Conservation (phyloP, 2,113 vertebrate genomes). For the Sorex araneus region DNA sequence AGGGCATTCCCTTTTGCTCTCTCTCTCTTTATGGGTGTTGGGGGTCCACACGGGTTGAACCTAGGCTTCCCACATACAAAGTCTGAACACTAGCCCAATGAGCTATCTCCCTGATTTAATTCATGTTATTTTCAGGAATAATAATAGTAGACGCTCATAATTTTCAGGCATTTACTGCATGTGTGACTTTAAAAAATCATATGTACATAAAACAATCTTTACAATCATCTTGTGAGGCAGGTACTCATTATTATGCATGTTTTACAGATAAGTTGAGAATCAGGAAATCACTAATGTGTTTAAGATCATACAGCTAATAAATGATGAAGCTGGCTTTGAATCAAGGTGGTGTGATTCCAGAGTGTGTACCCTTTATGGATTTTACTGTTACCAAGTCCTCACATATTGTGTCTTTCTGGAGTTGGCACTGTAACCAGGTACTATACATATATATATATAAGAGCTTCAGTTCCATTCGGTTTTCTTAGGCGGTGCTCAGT, state of each 20-base stretch:
- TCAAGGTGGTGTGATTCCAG: not conserved
- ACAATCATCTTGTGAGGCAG: not conserved
- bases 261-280: slow-evolving; percentile 46
- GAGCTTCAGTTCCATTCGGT: not conserved
- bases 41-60: no score
- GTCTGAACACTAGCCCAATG: no score
- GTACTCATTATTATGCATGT: slow-evolving; percentile 38
- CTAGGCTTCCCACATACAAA: no score
- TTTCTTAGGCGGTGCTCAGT: no score
- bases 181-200: not conserved
- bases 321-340: slow-evolving; percentile 16
- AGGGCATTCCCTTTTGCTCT: no score
- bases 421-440: not conserved
- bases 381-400: slow-evolving; percentile 53
- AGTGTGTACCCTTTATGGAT: not conserved
- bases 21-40: no score
- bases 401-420: slow-evolving; percentile 17
- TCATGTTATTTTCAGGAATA: slow-evolving; percentile 50
- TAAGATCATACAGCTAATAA: slow-evolving; percentile 34
- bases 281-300: slow-evolving; percentile 19
- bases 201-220: not conserved
- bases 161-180: slow-evolving; percentile 5
- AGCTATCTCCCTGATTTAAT: not conserved
- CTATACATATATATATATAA: slow-evolving; percentile 53
- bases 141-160: slow-evolving; percentile 39